Base-by-base conservation (phyloP, 1,140 invertebrate species). In the Drosophila ohnishii region DNA sequence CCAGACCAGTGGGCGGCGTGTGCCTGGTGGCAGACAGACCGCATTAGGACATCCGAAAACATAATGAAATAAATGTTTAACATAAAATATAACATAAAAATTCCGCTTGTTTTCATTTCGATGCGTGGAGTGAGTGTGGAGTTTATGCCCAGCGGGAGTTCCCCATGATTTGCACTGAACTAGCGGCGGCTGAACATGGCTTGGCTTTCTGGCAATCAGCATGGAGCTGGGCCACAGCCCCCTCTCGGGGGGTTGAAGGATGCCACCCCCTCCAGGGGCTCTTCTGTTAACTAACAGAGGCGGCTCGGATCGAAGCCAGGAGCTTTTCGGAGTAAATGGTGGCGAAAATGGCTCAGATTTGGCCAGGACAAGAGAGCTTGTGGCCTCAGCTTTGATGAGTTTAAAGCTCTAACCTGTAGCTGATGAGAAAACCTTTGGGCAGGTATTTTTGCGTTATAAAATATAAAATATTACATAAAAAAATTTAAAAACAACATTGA, bases 61-160 rank as follows among this genome's bases (percentile, higher is more conserved):
- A 70, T 60, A 75, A 72, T 76, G 48, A 82, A 86, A 87, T 86
- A 86, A 86, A 86, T 86, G 83, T 83, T 82, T 25, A 86, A 76
- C 65, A 83, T 73, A 48, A 65, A 87, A 63, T 56, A 47, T 58
- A 55, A 55, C 65, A 65, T 64, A 57, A 34, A 75, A 74, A 47
- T 51, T 16, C 2, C 28, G 22, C 57, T 69, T 86, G 60, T 81
- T 86, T 78, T 83, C n/a, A 71, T 62, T 76, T 32, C 28, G 11
- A 42, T 47, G 19, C 14, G 50, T 28, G n/a, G 63, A 22, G 51
- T 34, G 56, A 42, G 59, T 32, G n/a, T 28, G 22, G 4, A 28
- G 22, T 22, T 7, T 14, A 14, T 50, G 34, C 51, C 32, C 69
- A 71, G 69, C 69, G 30, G 69, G 69, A 59, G 53, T 4, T 71